phyloP scores from a whole-genome alignment of 2,888 invertebrate species.

The Eumacrocentrus americanus region DNA sequence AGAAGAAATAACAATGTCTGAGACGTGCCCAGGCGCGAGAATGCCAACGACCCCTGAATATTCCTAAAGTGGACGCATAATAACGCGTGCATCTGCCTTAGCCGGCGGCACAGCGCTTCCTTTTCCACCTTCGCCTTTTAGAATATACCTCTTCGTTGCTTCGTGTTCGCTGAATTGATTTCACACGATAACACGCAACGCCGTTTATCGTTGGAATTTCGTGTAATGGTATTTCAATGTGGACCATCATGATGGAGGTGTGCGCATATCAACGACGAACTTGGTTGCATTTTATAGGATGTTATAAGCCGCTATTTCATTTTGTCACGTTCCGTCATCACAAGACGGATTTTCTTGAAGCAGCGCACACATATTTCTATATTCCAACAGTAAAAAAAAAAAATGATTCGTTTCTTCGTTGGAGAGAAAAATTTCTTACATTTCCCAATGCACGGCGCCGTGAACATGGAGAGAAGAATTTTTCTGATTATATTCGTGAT shows the following conservation, averaged over 20 bases:
- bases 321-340: neutral
- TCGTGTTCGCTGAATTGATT: conserved; percentile 30
- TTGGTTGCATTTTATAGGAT: too few species aligned
- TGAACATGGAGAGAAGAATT: neutral
- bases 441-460: neutral
- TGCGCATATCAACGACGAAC: neutral
- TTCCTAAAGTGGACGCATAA: neutral
- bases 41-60: conserved; percentile 1
- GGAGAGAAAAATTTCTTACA: neutral
- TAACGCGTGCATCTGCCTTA: conserved; percentile 8
- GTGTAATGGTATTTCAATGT: neutral
- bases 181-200: conserved; percentile 29
- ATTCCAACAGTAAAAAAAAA: too few species aligned
- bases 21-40: neutral
- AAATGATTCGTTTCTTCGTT: neutral
- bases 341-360: neutral
- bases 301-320: neutral
- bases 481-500: neutral
- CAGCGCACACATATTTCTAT: too few species aligned
- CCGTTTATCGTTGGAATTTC: neutral
- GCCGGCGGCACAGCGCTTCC: conserved; percentile 24
- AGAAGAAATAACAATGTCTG: conserved; percentile 1
- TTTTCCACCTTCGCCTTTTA: neutral
- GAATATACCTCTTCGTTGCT: neutral
- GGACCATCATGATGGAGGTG: neutral